These are phyloP conservation scores for Amorpha juglandis DNA, from an alignment of 2,888 invertebrate species.

Conservation along the genomic window DNA sequence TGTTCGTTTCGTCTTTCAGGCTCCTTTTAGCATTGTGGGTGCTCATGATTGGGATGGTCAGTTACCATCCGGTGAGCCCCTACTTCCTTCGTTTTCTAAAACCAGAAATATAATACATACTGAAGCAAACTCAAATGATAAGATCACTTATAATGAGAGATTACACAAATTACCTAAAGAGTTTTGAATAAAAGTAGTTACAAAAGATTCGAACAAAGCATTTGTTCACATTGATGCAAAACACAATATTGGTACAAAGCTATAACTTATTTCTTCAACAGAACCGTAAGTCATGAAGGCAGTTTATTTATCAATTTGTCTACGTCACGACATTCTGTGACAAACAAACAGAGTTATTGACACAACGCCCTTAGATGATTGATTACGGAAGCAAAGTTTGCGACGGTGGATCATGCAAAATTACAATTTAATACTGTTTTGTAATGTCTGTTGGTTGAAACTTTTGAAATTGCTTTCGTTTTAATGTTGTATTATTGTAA, in stretches of 20 bases:
- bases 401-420: slow-evolving; percentile 38
- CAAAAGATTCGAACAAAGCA: not conserved
- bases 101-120: no score
- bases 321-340: slow-evolving; percentile 42
- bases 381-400: slow-evolving; percentile 33
- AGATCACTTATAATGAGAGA: not conserved
- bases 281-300: slow-evolving; percentile 33
- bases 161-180: not conserved
- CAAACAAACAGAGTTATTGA: slow-evolving; percentile 45
- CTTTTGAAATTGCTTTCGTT: slow-evolving; percentile 8
- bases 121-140: no score
- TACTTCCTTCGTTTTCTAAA: no score
- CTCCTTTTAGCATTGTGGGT: no score
- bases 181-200: not conserved
- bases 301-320: slow-evolving; percentile 47
- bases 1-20: no score
- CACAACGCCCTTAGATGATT: slow-evolving; percentile 47
- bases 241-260: slow-evolving; percentile 9
- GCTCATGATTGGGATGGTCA: no score
- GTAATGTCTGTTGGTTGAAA: slow-evolving; percentile 14
- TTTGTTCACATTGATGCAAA: not conserved
- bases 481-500: not conserved
- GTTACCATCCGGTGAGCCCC: no score
- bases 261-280: slow-evolving; percentile 40
- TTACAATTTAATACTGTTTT: slow-evolving; percentile 40